Conservation (phyloP, 2,888 invertebrate genomes). For the Tiphia femorata region DNA sequence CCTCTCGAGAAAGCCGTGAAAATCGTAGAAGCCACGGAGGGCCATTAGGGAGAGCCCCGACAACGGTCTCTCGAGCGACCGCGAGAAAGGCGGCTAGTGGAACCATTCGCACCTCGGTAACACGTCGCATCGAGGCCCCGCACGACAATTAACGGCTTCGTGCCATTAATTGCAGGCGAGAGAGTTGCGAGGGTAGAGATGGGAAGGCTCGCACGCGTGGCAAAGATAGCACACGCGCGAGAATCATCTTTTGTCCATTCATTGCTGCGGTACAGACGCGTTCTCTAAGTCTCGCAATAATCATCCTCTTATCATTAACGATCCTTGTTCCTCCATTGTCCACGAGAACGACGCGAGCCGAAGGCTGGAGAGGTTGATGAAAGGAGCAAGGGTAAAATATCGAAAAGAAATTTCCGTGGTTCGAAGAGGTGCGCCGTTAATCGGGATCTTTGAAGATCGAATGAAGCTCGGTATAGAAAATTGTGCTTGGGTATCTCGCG, state of each 20-base stretch:
- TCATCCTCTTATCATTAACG: conserved; percentile 40
- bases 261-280: conserved; percentile 29
- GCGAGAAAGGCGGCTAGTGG: conserved; percentile 3
- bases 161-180: conserved; percentile 35
- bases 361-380: background rate
- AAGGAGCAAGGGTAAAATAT: background rate
- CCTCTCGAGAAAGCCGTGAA: too few relatives aligned
- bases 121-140: conserved; percentile 27
- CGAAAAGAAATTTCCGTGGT: too few relatives aligned
- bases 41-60: too few relatives aligned
- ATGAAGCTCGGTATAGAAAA: too few relatives aligned
- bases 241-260: conserved; percentile 17
- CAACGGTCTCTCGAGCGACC: too few relatives aligned
- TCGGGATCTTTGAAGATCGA: too few relatives aligned
- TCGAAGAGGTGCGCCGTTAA: too few relatives aligned
- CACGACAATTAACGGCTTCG: conserved; percentile 36
- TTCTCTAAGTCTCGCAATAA: conserved; percentile 34
- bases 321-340: conserved; percentile 37
- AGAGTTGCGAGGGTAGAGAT: background rate
- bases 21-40: too few relatives aligned
- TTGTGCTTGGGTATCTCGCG: too few relatives aligned
- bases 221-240: background rate
- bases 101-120: conserved; percentile 24
- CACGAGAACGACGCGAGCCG: background rate
- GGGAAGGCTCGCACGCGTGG: background rate